These are phyloP conservation scores for Cryptoprocta ferox DNA, from an alignment of 2,797 vertebrate species.

Conservation along the genomic window DNA sequence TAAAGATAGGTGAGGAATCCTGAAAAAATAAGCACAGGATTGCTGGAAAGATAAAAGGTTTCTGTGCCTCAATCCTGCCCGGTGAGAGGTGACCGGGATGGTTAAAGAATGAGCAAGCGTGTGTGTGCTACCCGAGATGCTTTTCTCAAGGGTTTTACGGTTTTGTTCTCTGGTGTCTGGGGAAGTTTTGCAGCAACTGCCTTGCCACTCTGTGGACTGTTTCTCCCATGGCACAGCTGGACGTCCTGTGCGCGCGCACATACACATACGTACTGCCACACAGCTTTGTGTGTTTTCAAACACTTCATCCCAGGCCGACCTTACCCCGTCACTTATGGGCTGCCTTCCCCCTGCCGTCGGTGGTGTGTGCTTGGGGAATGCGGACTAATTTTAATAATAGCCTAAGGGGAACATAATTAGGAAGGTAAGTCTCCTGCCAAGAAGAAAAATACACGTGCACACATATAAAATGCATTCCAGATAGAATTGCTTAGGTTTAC, in stretches of 20 bases:
- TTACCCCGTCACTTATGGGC: background rate
- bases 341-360: background rate
- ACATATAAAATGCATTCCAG: slow-evolving; percentile 66
- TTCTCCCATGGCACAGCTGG: background rate
- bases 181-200: background rate
- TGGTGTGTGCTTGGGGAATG: slow-evolving; percentile 13
- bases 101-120: background rate
- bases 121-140: background rate
- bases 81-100: background rate
- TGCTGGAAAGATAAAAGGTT: background rate
- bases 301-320: slow-evolving; percentile 9
- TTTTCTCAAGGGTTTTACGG: background rate
- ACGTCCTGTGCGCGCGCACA: background rate
- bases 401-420: slow-evolving; percentile 63
- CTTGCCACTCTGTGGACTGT: background rate
- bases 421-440: slow-evolving; percentile 69
- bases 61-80: background rate
- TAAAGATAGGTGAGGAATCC: background rate
- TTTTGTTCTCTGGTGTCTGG: background rate
- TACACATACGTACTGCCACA: background rate
- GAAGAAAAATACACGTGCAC: background rate
- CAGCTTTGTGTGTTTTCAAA: background rate
- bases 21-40: background rate
- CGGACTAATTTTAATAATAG: slow-evolving; percentile 66
- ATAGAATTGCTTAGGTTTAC: slow-evolving; percentile 58